Conservation (phyloP, 2,113 vertebrate genomes). For the Dipodomys merriami region DNA sequence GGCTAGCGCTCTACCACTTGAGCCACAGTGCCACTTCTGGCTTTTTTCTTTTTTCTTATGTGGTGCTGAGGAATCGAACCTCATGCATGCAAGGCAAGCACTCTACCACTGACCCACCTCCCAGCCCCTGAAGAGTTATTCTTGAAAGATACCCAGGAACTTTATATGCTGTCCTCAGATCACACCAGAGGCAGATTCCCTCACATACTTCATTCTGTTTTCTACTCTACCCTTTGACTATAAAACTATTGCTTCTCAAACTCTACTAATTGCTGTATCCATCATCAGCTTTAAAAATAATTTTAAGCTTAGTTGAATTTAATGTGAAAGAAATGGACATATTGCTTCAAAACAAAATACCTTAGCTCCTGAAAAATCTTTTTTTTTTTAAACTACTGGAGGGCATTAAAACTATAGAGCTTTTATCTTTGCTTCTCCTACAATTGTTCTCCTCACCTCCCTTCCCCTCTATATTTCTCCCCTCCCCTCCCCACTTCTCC, state of each 20-base stretch:
- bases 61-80: no score
- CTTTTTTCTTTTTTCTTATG: no score
- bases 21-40: no score
- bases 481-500: no score
- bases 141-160: not conserved
- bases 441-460: not conserved
- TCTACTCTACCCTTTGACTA: not conserved
- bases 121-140: not conserved
- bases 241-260: not conserved
- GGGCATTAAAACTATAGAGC: not conserved
- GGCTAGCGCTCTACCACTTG: no score
- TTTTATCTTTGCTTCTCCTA: not conserved
- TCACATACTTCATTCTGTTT: rapidly evolving
- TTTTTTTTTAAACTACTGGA: not conserved
- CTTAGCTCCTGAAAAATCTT: slow-evolving; percentile 30
- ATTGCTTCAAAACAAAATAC: slow-evolving; percentile 38
- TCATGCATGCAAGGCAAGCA: no score
- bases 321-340: not conserved
- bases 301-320: slow-evolving; percentile 21
- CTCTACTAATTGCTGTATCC: not conserved
- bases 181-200: not conserved
- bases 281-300: slow-evolving; percentile 27
- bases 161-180: not conserved
- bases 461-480: no score
- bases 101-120: no score